A percentile compares a stretch with the other conserved stretches of the same genome.
Evolutionary conservation across 2,888 invertebrate genomes (phyloP).

Genomic region (Melieria picta): DNA sequence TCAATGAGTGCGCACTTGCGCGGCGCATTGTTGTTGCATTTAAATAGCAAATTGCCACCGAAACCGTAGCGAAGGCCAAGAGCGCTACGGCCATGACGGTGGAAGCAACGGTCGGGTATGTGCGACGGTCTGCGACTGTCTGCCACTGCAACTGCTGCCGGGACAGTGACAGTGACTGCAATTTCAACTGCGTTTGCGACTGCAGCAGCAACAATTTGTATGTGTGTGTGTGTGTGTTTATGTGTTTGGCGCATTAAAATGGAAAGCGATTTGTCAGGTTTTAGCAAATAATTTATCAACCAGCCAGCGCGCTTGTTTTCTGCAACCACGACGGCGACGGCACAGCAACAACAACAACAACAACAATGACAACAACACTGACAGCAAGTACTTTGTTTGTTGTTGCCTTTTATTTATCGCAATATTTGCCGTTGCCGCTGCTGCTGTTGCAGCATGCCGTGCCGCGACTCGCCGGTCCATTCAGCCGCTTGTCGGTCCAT

Average conservation of each 20-base stretch:
- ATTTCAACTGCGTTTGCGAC: slow-evolving; percentile 5
- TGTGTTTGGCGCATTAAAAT: slow-evolving; percentile 52
- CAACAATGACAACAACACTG: background rate
- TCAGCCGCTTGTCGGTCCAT: slow-evolving; percentile 7
- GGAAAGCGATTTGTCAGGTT: slow-evolving; percentile 64
- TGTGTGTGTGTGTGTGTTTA: background rate
- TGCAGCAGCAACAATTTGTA: slow-evolving; percentile 7
- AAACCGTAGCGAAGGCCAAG: no score
- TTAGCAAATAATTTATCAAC: slow-evolving; percentile 56
- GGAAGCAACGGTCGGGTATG: no score
- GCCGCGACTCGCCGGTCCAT: background rate
- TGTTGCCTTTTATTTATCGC: background rate
- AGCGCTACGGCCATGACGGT: no score
- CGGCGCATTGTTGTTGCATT: no score
- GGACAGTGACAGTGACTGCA: slow-evolving; percentile 21
- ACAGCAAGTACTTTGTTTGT: background rate
- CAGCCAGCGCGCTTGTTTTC: slow-evolving; percentile 15
- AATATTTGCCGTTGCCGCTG: background rate
- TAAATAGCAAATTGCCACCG: no score
- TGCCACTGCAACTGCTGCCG: slow-evolving; percentile 25
- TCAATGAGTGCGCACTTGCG: no score
- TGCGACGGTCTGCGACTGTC: no score
- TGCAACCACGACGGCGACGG: slow-evolving; percentile 23
- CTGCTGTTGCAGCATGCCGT: background rate
- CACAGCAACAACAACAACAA: slow-evolving; percentile 10